phyloP scores from a whole-genome alignment of 2,888 invertebrate species.

The Papilio elwesi region DNA sequence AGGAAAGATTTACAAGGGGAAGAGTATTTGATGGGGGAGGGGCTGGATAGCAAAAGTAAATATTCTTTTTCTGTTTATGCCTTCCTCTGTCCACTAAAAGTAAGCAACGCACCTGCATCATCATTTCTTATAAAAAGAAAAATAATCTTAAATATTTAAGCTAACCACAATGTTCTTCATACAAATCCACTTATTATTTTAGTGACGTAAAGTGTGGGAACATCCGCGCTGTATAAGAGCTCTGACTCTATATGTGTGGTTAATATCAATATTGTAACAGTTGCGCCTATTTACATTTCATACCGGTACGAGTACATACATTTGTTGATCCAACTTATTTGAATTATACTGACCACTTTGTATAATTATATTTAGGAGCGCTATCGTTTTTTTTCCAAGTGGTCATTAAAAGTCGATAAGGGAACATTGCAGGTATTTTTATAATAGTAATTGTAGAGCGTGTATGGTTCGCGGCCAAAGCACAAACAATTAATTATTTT shows the following conservation, averaged over 20 bases:
- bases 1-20: no score
- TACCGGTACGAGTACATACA: not conserved
- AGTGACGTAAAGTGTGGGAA: conserved; percentile 1
- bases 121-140: no score
- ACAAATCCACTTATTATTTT: conserved; percentile 1
- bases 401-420: conserved; percentile 18
- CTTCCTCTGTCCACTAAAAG: no score
- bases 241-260: not conserved
- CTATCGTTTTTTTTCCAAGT: not conserved
- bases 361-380: not conserved
- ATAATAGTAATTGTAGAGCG: conserved; percentile 10
- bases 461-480: not conserved
- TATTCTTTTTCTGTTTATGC: no score
- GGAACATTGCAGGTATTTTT: conserved; percentile 20
- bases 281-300: conserved; percentile 19
- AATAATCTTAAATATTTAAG: not conserved
- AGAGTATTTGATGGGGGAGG: no score
- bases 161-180: not conserved
- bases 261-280: conserved; percentile 20
- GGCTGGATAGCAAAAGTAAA: no score
- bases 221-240: conserved; percentile 1
- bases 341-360: no score
- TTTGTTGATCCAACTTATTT: not conserved
- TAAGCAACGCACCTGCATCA: no score
- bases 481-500: no score